Evolutionary conservation across 1,140 invertebrate species (phyloP), one percentile per base, ranked within the genome.

Genomic region (Temnothorax nylanderi): DNA sequence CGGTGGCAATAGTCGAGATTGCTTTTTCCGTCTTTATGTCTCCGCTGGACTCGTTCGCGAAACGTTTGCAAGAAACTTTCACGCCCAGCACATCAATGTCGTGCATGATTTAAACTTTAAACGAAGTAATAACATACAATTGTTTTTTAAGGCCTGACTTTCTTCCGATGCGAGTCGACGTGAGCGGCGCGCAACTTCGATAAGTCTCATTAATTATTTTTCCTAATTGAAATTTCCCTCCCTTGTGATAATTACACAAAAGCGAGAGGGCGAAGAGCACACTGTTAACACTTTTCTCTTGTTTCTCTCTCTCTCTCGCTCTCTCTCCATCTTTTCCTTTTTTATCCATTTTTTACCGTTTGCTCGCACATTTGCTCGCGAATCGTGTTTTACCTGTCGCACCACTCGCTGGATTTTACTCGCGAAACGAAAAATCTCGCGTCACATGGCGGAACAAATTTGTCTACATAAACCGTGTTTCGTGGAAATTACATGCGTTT

Each of bases 211-310:
- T 80, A 80, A 86, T 86, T 80, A 80, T 86, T 86, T 86, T 86
- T 80, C 32, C 51, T 80, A 78, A 80, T 86, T 86, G 75, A 34
- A 81, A 47, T 71, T 65, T 81, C 13, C n/a, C 75, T 78, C 18
- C 47, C 54, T 10, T n/a, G 26, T 37, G 21, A 5, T 58, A 86
- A 86, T 77, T 85, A 85, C 26, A 13, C 21, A 21, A 32, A 21
- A 65, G 47, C 34, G 41, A 37, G 7, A 44, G 32, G 47, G 71
- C 7, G 51, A 26, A 56, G 51, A 58, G 41, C 16, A 13, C 18
- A 82, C 16, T 41, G n/a, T 69, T 67, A 80, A 80, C 47, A 32
- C 62, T 56, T 56, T 26, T n/a, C 21, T 13, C 16, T n/a, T 41
- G 8, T 47, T 10, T 34, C 2, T 77, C 41, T n/a, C 18, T n/a